These are phyloP conservation scores for Carcinoscorpius rotundicauda DNA, from an alignment of 1,140 invertebrate genomes.

Conservation along the genomic window DNA sequence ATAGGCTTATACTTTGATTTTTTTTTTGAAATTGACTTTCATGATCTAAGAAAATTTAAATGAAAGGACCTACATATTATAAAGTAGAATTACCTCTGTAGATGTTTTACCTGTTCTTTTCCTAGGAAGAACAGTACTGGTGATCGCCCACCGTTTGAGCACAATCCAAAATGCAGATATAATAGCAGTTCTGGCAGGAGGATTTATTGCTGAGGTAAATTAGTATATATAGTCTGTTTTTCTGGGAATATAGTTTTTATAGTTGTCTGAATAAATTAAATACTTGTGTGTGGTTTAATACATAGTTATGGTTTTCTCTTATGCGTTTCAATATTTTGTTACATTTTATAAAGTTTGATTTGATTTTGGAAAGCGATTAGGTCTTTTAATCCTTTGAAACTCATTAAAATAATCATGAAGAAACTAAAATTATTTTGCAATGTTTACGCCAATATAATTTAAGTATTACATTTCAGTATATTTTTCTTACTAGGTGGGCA, in stretches of 20 bases:
- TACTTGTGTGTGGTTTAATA: not conserved
- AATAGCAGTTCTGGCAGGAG: conserved; percentile 71
- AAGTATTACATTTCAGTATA: conserved; percentile 19
- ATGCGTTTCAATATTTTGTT: too few relatives aligned
- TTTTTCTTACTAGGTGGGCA: conserved; percentile 44
- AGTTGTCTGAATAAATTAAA: not conserved
- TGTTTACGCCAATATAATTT: not conserved
- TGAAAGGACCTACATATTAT: not conserved
- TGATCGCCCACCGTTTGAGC: conserved; percentile 79
- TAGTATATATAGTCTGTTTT: not conserved
- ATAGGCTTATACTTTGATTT: not conserved
- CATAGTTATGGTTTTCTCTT: too few relatives aligned
- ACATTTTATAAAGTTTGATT: too few relatives aligned
- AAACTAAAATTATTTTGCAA: too few relatives aligned
- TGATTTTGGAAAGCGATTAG: too few relatives aligned
- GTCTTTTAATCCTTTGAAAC: too few relatives aligned
- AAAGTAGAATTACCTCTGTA: not conserved
- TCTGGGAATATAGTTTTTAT: not conserved
- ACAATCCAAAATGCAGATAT: conserved; percentile 75
- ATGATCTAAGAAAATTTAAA: not conserved
- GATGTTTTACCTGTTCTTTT: conserved; percentile 12
- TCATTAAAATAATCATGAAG: too few relatives aligned
- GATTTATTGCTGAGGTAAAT: conserved; percentile 62
- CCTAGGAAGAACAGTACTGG: conserved; percentile 62
- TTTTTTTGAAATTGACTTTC: not conserved